Evolutionary conservation across 2,888 invertebrate species (phyloP).

Genomic region (Catocala nupta): DNA sequence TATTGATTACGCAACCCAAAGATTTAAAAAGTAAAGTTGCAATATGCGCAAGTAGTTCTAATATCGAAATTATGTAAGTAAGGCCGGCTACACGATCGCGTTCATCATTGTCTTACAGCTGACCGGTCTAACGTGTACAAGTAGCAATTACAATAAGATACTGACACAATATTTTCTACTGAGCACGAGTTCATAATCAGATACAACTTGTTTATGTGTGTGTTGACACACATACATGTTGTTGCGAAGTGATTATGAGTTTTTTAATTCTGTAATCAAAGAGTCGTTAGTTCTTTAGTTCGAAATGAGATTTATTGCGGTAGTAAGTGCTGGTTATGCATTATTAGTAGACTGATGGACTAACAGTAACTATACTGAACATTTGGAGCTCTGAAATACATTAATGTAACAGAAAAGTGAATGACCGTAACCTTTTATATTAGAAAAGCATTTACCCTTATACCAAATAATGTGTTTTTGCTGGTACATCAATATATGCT

Average conservation of each 20-base stretch:
- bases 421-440: too few species aligned
- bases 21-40: slow-evolving; percentile 46
- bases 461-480: too few species aligned
- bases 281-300: background rate
- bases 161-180: slow-evolving; percentile 41
- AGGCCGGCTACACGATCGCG: slow-evolving; percentile 51
- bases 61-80: slow-evolving; percentile 69
- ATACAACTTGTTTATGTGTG: slow-evolving; percentile 28
- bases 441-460: too few species aligned
- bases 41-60: slow-evolving; percentile 50
- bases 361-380: too few species aligned
- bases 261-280: slow-evolving; percentile 4
- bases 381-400: too few species aligned
- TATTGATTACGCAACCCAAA: slow-evolving; percentile 44
- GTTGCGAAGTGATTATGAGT: slow-evolving; percentile 26
- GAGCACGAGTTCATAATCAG: slow-evolving; percentile 16
- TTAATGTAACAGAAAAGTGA: too few species aligned
- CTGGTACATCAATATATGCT: too few species aligned
- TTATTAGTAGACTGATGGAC: too few species aligned
- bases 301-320: too few species aligned
- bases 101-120: slow-evolving; percentile 60
- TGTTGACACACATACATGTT: slow-evolving; percentile 29
- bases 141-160: slow-evolving; percentile 51
- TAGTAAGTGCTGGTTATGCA: too few species aligned
- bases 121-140: slow-evolving; percentile 57